Evolutionary conservation across 2,888 invertebrate species (phyloP).

Genomic region (Chorisops tibialis): DNA sequence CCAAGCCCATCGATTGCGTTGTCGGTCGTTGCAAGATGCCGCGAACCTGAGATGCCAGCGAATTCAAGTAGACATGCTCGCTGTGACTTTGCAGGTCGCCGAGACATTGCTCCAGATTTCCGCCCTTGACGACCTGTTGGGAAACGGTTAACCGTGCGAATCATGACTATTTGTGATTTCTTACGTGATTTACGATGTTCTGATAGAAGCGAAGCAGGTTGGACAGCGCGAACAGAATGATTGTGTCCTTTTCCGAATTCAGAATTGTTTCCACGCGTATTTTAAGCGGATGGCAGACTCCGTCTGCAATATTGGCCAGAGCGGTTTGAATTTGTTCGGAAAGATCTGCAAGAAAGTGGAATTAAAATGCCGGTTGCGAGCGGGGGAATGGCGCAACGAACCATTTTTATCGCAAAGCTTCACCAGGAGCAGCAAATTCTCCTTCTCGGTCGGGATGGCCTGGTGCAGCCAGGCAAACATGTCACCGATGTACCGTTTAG

Average conservation of each 20-base stretch:
- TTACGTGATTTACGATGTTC: slow-evolving; percentile 63
- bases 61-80: slow-evolving; percentile 79
- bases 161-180: too few species aligned
- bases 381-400: too few species aligned
- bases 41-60: slow-evolving; percentile 71
- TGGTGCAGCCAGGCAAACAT: slow-evolving; percentile 98
- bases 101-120: slow-evolving; percentile 72
- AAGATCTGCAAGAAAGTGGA: slow-evolving; percentile 58
- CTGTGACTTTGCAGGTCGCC: slow-evolving; percentile 77
- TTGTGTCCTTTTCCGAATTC: slow-evolving; percentile 77
- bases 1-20: slow-evolving; percentile 55
- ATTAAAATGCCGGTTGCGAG: too few species aligned
- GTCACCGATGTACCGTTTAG: slow-evolving; percentile 86
- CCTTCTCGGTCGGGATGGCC: slow-evolving; percentile 79
- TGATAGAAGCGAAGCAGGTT: slow-evolving; percentile 87
- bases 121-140: slow-evolving; percentile 56
- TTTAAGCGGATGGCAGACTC: slow-evolving; percentile 89
- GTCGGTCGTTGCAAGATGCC: slow-evolving; percentile 63
- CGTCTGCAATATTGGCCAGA: slow-evolving; percentile 82
- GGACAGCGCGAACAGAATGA: slow-evolving; percentile 82
- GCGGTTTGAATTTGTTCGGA: slow-evolving; percentile 66
- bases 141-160: too few species aligned
- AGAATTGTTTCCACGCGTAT: slow-evolving; percentile 89
- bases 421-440: slow-evolving; percentile 77
- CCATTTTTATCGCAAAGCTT: slow-evolving; percentile 74